phyloP scores from a whole-genome alignment of 2,113 vertebrate species.

The Okapia johnstoni region DNA sequence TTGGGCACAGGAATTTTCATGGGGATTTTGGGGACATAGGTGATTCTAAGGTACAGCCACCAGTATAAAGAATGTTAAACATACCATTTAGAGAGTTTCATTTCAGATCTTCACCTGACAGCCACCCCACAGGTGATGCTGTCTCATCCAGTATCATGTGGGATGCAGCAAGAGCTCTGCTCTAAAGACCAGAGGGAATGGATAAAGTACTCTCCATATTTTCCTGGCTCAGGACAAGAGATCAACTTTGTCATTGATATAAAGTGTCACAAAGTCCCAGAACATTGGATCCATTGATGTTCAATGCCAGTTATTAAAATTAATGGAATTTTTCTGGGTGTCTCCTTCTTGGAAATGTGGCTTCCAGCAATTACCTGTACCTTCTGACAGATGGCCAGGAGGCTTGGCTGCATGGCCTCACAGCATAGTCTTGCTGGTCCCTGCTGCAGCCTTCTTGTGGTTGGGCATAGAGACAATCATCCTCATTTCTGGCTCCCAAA shows the following conservation, averaged over 20 bases:
- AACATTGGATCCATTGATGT: background rate
- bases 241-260: background rate
- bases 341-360: background rate
- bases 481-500: background rate
- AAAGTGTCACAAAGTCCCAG: background rate
- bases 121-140: background rate
- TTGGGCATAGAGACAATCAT: background rate
- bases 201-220: background rate
- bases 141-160: too few relatives aligned
- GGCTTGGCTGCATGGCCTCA: background rate
- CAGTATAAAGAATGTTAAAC: background rate
- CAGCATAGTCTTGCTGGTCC: background rate
- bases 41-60: background rate
- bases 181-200: background rate
- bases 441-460: background rate
- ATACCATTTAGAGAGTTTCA: background rate
- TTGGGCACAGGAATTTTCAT: background rate
- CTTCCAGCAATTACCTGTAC: background rate
- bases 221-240: background rate
- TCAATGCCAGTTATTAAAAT: background rate
- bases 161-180: background rate
- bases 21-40: background rate
- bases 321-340: background rate
- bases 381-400: background rate
- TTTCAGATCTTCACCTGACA: background rate